Evolutionary conservation across 1,140 invertebrate genomes (phyloP), one percentile per base, ranked within the genome.

Genomic region (Ganaspis sp.): DNA sequence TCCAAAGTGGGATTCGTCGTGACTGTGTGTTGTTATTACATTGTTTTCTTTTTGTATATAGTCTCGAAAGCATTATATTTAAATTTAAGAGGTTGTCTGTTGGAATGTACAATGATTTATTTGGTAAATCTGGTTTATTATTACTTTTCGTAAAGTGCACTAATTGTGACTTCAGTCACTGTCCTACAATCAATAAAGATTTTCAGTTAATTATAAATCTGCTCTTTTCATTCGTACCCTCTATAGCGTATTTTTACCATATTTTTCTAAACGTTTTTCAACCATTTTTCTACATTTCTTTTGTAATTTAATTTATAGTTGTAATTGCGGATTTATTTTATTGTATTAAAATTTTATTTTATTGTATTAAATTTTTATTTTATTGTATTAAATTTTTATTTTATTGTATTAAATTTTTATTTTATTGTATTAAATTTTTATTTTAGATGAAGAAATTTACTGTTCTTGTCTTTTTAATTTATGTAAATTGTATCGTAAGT

Each of bases 51-150:
- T 80, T 70, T 80, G 77, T 81, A 83, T 69, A 83, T 76, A 81
- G 72, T 37, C 40, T 73, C 75, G 75, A 78, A 81, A 77, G 45
- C 77, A 76, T 78, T 79, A 83, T 84, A 84, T 83, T 86, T 84
- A 83, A 82, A 79, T 84, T 83, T 83, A 84, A 84, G 77, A 82
- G 84, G 83, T 85, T 86, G 83, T 87, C 86, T 85, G 84, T 87
- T 86, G 75, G 84, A 83, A 86, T 81, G 81, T 82, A 81, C 80
- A 81, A 85, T 81, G 81, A 85, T 85, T 83, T 84, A 84, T 85
- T 84, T 81, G 77, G 79, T 84, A 83, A 83, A 84, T 74, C 71
- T 83, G 76, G 84, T 87, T 86, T 84, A 85, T 85, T 86, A 85
- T 84, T 80, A 82, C 73, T 78, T 80, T 81, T 75, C 73, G 77